phyloP scores from a whole-genome alignment of 1,140 invertebrate genomes.

The Sminthurinus signatus region DNA sequence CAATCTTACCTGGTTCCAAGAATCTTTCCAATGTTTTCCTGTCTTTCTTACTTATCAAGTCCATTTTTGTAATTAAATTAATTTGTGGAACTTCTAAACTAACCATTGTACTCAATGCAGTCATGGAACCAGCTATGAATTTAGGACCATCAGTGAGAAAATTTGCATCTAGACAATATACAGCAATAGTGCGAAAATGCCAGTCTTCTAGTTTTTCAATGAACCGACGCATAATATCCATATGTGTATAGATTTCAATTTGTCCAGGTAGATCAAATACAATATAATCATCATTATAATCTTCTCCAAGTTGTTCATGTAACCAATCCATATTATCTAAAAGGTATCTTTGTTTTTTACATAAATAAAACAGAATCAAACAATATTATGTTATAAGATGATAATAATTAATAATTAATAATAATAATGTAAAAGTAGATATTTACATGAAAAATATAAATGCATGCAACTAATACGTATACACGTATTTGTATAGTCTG shows the following conservation, averaged over 20 bases:
- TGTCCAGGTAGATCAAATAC: conserved; percentile 99
- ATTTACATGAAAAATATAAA: too few species aligned
- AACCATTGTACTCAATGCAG: conserved; percentile 92
- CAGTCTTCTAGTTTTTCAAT: conserved; percentile 73
- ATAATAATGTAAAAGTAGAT: too few species aligned
- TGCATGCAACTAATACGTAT: too few species aligned
- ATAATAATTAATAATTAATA: conserved; percentile 26
- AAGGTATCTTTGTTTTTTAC: conserved; percentile 79
- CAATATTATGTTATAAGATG: too few species aligned
- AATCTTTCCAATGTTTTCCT: conserved; percentile 69
- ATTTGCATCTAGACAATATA: conserved; percentile 92
- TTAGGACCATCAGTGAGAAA: conserved; percentile 95
- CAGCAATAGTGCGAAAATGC: conserved; percentile 84
- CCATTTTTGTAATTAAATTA: conserved; percentile 93
- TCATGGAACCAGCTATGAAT: conserved; percentile 89
- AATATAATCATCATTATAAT: conserved; percentile 79
- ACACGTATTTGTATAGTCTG: too few species aligned
- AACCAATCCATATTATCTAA: conserved; percentile 88
- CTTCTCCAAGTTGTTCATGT: conserved; percentile 66
- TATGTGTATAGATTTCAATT: conserved; percentile 96
- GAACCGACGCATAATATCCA: conserved; percentile 78
- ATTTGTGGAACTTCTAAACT: conserved; percentile 91
- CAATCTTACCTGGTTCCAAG: conserved; percentile 84
- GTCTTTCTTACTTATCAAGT: conserved; percentile 76
- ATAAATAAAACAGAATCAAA: too few species aligned